A percentile compares a stretch with the other conserved stretches of the same genome.
These are phyloP conservation scores for Danaus plexippus DNA, from an alignment of 1,140 invertebrate species.

Conservation along the genomic window DNA sequence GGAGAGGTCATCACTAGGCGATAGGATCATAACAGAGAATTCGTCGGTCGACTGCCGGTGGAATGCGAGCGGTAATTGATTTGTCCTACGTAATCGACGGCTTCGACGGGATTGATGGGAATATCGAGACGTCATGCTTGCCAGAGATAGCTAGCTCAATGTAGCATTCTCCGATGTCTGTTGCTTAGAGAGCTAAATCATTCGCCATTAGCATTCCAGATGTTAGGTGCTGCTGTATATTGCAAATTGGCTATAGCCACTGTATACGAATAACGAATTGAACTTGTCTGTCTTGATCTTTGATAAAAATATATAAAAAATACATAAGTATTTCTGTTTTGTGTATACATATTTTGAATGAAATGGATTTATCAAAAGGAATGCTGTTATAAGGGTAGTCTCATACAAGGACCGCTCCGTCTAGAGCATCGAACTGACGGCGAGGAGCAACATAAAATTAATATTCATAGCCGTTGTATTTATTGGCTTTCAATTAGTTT, in stretches of 20 bases:
- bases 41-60: conserved; percentile 54
- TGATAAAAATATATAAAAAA: no score
- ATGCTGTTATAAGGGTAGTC: no score
- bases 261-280: no score
- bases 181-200: conserved; percentile 1
- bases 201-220: no score
- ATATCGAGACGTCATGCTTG: conserved; percentile 46
- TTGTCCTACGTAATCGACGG: conserved; percentile 65
- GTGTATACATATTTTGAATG: no score
- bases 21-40: conserved; percentile 66
- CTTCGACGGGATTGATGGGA: conserved; percentile 50
- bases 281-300: no score
- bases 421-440: conserved; percentile 36
- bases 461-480: conserved; percentile 71
- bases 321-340: no score
- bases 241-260: no score
- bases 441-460: conserved; percentile 65
- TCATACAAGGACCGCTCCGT: conserved; percentile 14
- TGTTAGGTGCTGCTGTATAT: no score
- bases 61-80: conserved; percentile 68
- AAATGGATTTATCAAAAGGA: no score
- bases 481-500: conserved; percentile 72
- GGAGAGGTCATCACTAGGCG: conserved; percentile 51
- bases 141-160: conserved; percentile 21
- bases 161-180: conserved; percentile 7